phyloP scores from a whole-genome alignment of 2,113 vertebrate species.

The Corynorhinus townsendii region DNA sequence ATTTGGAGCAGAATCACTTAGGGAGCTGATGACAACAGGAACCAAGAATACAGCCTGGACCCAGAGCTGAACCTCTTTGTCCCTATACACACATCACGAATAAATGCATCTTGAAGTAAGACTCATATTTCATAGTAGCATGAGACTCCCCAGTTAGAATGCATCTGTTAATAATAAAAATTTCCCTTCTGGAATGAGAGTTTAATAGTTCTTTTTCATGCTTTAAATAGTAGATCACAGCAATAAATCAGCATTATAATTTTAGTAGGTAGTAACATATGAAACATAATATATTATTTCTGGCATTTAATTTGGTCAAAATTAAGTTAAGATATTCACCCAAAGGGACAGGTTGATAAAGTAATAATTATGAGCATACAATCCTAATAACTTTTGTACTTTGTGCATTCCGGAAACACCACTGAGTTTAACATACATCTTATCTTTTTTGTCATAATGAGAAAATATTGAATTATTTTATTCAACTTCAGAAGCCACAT shows the following conservation, averaged over 20 bases:
- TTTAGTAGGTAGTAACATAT: slow-evolving; percentile 67
- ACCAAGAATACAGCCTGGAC: slow-evolving; percentile 30
- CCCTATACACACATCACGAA: slow-evolving; percentile 50
- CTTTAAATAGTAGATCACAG: slow-evolving; percentile 76
- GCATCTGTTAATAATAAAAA: slow-evolving; percentile 81
- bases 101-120: slow-evolving; percentile 64
- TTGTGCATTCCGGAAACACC: slow-evolving; percentile 42
- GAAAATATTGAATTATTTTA: slow-evolving; percentile 24
- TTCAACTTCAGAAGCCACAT: not conserved
- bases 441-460: slow-evolving; percentile 28
- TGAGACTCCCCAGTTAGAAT: slow-evolving; percentile 64
- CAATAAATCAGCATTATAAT: slow-evolving; percentile 77
- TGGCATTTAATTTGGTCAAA: slow-evolving; percentile 76
- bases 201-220: slow-evolving; percentile 74
- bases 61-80: slow-evolving; percentile 23
- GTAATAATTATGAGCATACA: slow-evolving; percentile 57
- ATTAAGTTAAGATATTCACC: slow-evolving; percentile 68
- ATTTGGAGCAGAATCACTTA: slow-evolving; percentile 27
- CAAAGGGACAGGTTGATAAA: slow-evolving; percentile 62
- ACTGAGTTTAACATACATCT: slow-evolving; percentile 51
- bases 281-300: slow-evolving; percentile 70
- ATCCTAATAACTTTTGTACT: slow-evolving; percentile 22
- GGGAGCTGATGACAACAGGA: slow-evolving; percentile 52
- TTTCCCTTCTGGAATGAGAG: slow-evolving; percentile 71
- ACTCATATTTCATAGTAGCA: slow-evolving; percentile 63